These are phyloP conservation scores for Gymnorhina tibicen DNA, from an alignment of 2,113 vertebrate genomes.

Conservation along the genomic window DNA sequence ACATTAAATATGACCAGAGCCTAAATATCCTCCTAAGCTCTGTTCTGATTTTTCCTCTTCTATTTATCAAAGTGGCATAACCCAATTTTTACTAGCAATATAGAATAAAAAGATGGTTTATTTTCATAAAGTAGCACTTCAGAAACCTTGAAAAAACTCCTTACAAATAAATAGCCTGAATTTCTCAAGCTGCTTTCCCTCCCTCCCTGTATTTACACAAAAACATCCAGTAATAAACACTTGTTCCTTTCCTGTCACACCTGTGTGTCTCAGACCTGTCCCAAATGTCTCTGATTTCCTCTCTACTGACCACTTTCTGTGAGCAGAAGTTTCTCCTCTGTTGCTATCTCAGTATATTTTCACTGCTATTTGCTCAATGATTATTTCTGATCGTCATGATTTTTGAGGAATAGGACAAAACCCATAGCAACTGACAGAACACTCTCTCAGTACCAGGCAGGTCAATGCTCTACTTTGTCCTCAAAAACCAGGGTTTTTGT, in stretches of 20 bases:
- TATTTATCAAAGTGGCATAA: background rate
- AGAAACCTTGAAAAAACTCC: background rate
- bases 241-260: background rate
- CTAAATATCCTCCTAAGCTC: background rate
- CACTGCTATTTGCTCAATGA: background rate
- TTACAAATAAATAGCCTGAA: background rate
- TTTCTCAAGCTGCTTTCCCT: background rate
- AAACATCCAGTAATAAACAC: background rate
- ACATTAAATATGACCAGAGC: background rate
- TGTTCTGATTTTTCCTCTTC: background rate
- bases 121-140: background rate
- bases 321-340: background rate
- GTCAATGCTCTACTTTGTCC: background rate
- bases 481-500: background rate
- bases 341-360: background rate
- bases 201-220: background rate
- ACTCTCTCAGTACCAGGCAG: background rate
- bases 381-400: background rate
- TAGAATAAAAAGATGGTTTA: background rate
- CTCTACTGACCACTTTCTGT: background rate
- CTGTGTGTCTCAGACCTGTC: accelerated
- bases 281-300: background rate
- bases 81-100: background rate
- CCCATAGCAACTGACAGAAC: accelerated
- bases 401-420: background rate